Percentiles rank a stretch among this genome's conserved stretches.
These are phyloP conservation scores for Ceratina australensis DNA, from an alignment of 1,140 invertebrate species.

Conservation along the genomic window DNA sequence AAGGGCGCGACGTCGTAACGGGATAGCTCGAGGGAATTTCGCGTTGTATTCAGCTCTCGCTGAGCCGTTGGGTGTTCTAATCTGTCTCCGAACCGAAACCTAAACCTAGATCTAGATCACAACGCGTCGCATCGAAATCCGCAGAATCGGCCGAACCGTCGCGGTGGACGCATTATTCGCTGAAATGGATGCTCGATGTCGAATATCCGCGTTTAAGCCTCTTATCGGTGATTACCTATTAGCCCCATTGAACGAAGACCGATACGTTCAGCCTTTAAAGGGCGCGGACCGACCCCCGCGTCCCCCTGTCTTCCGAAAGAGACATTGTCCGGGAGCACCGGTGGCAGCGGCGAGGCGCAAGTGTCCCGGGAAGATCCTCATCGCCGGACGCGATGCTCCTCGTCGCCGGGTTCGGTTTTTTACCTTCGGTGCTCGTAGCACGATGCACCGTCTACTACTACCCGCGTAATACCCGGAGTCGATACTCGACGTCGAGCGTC, in stretches of 20 bases:
- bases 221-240: slow-evolving; percentile 53
- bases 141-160: slow-evolving; percentile 37
- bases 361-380: background rate
- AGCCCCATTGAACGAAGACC: slow-evolving; percentile 29
- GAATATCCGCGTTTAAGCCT: slow-evolving; percentile 47
- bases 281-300: background rate
- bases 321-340: background rate
- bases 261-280: slow-evolving; percentile 4
- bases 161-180: slow-evolving; percentile 33
- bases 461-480: slow-evolving; percentile 4
- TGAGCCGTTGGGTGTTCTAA: background rate
- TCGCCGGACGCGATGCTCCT: slow-evolving; percentile 8
- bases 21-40: slow-evolving; percentile 1
- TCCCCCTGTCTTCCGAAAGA: background rate
- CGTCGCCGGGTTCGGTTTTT: background rate
- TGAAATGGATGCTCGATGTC: slow-evolving; percentile 47
- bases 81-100: background rate
- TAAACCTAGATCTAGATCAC: no score
- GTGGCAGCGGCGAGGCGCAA: background rate
- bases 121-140: slow-evolving; percentile 17
- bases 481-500: slow-evolving; percentile 5
- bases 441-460: background rate
- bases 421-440: background rate
- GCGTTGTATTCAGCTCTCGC: no score
- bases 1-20: no score